Percentiles rank a stretch among this genome's conserved stretches.
Evolutionary conservation across 2,113 vertebrate genomes (phyloP).

Genomic region (Melanotaenia duboulayi): DNA sequence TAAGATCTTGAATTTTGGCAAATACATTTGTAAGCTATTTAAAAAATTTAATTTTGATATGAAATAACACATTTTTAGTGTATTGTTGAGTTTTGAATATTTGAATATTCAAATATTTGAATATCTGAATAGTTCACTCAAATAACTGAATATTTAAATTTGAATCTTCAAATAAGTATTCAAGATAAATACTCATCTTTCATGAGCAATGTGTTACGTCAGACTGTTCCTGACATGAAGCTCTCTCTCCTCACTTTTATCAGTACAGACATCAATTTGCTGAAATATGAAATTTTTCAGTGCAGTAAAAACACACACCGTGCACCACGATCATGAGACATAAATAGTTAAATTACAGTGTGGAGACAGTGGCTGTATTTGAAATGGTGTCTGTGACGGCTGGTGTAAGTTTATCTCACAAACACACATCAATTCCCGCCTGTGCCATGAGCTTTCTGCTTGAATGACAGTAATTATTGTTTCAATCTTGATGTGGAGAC

Average conservation of each 20-base stretch:
- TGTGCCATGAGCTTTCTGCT: constrained; percentile 65
- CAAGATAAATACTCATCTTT: no score
- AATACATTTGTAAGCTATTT: no score
- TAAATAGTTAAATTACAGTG: constrained; percentile 6
- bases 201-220: no score
- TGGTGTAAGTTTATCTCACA: constrained; percentile 53
- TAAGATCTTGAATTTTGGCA: no score
- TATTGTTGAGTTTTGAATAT: no score
- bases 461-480: constrained; percentile 77
- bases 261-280: neutral
- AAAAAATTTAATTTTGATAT: no score
- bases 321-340: neutral
- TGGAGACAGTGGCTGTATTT: constrained; percentile 22
- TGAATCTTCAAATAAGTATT: neutral
- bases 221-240: neutral
- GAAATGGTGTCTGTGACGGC: constrained; percentile 45
- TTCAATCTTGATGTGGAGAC: constrained; percentile 60
- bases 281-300: constrained; percentile 9
- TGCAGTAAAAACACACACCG: neutral
- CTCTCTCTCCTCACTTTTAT: neutral
- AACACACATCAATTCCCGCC: constrained; percentile 58
- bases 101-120: no score
- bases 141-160: no score
- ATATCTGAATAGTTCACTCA: no score
- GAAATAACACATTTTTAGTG: no score